These are phyloP conservation scores for Poicephalus meyeri DNA, from an alignment of 2,113 vertebrate genomes.

Conservation along the genomic window DNA sequence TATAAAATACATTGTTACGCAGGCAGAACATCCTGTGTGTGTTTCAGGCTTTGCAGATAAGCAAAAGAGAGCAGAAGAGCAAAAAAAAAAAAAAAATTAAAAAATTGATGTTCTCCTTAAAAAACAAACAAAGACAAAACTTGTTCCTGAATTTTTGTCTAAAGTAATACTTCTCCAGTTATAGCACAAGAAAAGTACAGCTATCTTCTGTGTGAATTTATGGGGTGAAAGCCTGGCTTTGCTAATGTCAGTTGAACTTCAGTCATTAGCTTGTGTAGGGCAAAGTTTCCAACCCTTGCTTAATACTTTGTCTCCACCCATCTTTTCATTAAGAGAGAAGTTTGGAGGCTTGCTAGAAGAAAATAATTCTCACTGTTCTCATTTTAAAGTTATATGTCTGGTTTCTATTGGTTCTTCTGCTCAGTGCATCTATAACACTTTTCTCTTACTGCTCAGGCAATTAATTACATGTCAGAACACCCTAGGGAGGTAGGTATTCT, in stretches of 20 bases:
- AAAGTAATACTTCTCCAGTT: background rate
- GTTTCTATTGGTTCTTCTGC: background rate
- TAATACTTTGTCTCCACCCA: background rate
- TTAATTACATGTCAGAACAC: background rate
- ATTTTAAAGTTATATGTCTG: background rate
- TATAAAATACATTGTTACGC: background rate
- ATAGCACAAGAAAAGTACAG: background rate
- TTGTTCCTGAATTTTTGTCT: background rate
- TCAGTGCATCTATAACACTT: background rate
- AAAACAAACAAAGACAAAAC: background rate
- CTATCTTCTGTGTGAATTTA: background rate
- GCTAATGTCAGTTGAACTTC: background rate
- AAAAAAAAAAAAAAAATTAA: background rate
- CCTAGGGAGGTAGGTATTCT: background rate
- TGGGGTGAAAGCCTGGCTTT: background rate
- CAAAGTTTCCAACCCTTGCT: background rate
- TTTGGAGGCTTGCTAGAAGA: background rate
- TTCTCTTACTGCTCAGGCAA: background rate
- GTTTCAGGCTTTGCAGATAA: background rate
- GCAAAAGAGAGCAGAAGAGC: background rate
- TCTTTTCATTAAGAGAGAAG: background rate
- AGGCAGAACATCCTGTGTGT: background rate
- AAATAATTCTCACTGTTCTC: background rate
- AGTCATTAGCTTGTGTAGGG: background rate
- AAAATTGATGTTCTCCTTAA: background rate